Evolutionary conservation across 35 echinoderm and acorn worm genomes (phyloP).

Genomic region (Ptychodera flava): DNA sequence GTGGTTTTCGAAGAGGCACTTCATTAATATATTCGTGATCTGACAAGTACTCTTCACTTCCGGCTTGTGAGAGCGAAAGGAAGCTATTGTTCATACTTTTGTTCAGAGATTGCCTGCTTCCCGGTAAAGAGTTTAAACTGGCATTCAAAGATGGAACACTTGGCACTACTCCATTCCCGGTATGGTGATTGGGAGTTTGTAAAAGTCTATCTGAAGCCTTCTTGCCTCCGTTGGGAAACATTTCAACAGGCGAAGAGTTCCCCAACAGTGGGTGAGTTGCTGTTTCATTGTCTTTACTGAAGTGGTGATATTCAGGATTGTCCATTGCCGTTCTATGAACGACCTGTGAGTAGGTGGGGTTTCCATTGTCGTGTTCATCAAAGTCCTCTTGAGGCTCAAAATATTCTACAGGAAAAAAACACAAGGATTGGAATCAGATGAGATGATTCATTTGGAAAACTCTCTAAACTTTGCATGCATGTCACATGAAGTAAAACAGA

Average conservation of each 20-base stretch:
- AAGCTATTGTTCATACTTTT: background rate
- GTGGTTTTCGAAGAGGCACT: background rate
- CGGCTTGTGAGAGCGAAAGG: background rate
- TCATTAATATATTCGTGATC: background rate
- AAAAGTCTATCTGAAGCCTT: background rate
- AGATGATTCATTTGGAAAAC: no score
- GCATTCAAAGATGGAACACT: background rate
- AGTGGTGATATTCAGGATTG: background rate
- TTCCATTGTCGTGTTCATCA: background rate
- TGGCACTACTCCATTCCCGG: background rate
- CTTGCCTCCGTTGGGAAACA: background rate
- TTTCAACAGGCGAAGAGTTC: background rate
- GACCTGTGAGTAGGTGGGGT: background rate
- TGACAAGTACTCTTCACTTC: background rate
- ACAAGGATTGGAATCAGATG: no score
- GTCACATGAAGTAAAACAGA: no score
- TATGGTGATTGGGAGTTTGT: background rate
- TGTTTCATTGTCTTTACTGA: background rate
- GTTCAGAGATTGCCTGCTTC: background rate
- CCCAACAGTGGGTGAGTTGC: background rate
- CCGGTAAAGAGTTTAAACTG: background rate
- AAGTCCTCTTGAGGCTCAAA: background rate
- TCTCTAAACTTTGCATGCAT: no score
- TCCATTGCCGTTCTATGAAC: background rate
- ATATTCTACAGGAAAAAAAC: background rate